phyloP scores from a whole-genome alignment of 2,888 invertebrate species.

The Laspeyria flexula region DNA sequence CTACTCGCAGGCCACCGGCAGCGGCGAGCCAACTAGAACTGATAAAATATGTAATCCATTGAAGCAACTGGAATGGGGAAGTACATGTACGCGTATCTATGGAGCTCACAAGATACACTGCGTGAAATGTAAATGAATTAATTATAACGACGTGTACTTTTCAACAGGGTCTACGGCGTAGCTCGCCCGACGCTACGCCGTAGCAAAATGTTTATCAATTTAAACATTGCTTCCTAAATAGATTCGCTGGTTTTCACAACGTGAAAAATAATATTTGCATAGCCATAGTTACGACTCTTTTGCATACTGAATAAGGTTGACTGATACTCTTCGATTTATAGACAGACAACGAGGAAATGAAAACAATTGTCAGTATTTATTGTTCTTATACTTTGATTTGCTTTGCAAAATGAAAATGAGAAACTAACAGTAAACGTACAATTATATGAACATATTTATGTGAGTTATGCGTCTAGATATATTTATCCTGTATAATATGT shows the following conservation, averaged over 20 bases:
- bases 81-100: slow-evolving; percentile 26
- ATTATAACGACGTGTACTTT: slow-evolving; percentile 38
- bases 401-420: background rate
- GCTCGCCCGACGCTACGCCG: slow-evolving; percentile 20
- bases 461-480: no score
- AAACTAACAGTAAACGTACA: background rate
- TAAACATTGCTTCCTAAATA: slow-evolving; percentile 23
- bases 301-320: background rate
- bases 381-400: background rate
- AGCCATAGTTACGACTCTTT: slow-evolving; percentile 3
- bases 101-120: slow-evolving; percentile 22
- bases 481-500: no score
- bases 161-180: slow-evolving; percentile 35
- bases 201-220: slow-evolving; percentile 29
- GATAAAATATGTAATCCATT: slow-evolving; percentile 40
- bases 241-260: slow-evolving; percentile 6
- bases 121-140: slow-evolving; percentile 41
- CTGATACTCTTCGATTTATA: slow-evolving; percentile 6
- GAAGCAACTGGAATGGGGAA: slow-evolving; percentile 31
- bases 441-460: background rate
- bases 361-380: slow-evolving; percentile 6
- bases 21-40: slow-evolving; percentile 20
- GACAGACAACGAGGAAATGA: slow-evolving; percentile 9
- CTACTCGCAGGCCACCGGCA: background rate
- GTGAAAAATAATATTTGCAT: slow-evolving; percentile 12